Conservation (phyloP, 2,113 vertebrate genomes). For the Chiloscyllium plagiosum region DNA sequence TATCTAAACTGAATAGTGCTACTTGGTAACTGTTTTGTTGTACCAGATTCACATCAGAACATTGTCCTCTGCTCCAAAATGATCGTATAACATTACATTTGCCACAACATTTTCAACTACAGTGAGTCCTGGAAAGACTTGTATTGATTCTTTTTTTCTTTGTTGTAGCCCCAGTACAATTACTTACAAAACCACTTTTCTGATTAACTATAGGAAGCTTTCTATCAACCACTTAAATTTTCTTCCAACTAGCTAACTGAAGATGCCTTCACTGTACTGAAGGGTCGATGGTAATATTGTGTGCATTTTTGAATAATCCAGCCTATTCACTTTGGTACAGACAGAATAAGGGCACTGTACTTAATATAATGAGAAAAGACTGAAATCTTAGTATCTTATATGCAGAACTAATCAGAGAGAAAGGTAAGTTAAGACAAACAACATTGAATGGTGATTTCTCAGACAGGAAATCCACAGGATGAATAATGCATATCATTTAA, state of each 20-base stretch:
- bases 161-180: not conserved
- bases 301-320: not conserved
- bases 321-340: not conserved
- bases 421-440: not conserved
- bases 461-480: not conserved
- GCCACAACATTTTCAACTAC: not conserved
- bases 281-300: too few relatives aligned
- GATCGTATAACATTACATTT: not conserved
- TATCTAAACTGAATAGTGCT: not conserved
- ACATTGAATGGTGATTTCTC: conserved; percentile 17
- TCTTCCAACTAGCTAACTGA: not conserved
- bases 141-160: not conserved
- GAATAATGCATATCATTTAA: conserved; percentile 16
- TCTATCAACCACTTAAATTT: not conserved
- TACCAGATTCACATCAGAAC: not conserved
- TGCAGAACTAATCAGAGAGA: not conserved
- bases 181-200: not conserved
- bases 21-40: not conserved
- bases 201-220: not conserved
- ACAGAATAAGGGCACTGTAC: not conserved
- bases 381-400: not conserved
- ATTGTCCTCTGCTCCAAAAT: not conserved
- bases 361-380: not conserved
- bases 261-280: not conserved
- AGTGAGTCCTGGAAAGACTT: not conserved